These are phyloP conservation scores for Puma concolor DNA, from an alignment of 2,113 vertebrate genomes.

Conservation along the genomic window DNA sequence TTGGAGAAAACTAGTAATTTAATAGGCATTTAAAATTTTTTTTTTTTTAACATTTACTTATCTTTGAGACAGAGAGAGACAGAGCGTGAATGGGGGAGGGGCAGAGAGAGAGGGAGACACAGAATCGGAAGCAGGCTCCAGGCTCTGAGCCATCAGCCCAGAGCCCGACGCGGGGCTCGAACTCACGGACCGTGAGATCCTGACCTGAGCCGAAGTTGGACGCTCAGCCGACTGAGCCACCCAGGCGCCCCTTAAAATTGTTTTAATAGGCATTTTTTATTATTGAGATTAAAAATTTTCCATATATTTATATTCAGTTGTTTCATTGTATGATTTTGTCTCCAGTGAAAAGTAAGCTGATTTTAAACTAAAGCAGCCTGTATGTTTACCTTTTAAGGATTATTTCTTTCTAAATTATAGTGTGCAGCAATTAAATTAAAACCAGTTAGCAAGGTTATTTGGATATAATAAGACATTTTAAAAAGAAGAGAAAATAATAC, in stretches of 20 bases:
- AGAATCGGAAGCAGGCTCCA: no score
- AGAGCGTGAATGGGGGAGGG: no score
- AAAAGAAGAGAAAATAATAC: neutral
- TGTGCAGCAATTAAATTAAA: neutral
- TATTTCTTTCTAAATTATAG: neutral
- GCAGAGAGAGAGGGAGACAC: no score
- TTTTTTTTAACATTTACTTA: neutral
- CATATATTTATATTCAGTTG: neutral
- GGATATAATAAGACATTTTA: neutral
- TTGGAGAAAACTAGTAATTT: neutral
- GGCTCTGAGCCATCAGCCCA: no score
- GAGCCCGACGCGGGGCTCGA: no score
- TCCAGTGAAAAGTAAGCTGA: neutral
- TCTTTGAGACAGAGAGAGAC: no score
- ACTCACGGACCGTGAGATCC: no score
- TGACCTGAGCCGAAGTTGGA: no score
- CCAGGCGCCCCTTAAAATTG: neutral
- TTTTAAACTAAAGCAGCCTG: neutral
- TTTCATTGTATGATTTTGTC: neutral
- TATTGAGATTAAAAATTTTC: neutral
- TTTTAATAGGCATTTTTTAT: neutral
- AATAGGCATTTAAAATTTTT: neutral
- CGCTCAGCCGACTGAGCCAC: no score
- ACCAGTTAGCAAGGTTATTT: neutral
- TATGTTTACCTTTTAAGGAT: neutral